phyloP scores from a whole-genome alignment of 1,140 invertebrate species.

The Tetraneura akinire region DNA sequence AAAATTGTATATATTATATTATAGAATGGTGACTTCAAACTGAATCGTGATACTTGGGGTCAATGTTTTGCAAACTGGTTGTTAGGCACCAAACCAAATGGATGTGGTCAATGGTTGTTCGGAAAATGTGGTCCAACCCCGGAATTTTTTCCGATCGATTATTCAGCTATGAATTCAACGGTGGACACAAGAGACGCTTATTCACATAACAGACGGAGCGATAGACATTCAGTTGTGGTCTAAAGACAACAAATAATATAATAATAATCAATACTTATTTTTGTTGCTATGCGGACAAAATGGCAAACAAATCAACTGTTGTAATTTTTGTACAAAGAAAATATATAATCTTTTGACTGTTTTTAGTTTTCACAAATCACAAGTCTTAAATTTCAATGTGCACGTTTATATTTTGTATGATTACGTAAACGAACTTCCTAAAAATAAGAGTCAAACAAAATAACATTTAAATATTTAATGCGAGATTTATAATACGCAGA shows the following conservation, averaged over 20 bases:
- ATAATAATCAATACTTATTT: constrained; percentile 45
- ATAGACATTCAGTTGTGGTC: constrained; percentile 71
- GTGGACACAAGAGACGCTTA: constrained; percentile 71
- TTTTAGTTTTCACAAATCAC: not conserved
- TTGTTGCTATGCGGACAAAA: constrained; percentile 42
- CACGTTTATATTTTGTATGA: not conserved
- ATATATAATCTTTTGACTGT: not conserved
- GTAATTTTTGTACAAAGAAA: constrained; percentile 17
- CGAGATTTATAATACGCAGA: not conserved
- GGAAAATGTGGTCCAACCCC: constrained; percentile 64
- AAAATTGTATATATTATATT: no score
- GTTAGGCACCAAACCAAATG: constrained; percentile 70
- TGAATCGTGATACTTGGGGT: constrained; percentile 67
- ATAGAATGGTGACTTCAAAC: constrained; percentile 68
- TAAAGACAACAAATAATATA: constrained; percentile 60
- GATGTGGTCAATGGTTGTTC: constrained; percentile 72
- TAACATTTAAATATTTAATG: not conserved
- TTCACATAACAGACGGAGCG: constrained; percentile 68
- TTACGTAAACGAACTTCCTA: not conserved
- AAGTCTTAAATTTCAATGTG: no score
- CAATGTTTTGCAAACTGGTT: constrained; percentile 73
- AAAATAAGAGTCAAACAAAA: not conserved
- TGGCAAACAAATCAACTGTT: not conserved
- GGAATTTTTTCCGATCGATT: constrained; percentile 71
- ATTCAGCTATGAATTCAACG: constrained; percentile 71